Base-by-base conservation (phyloP, 1,140 invertebrate genomes). In the Drosophila aff. region DNA sequence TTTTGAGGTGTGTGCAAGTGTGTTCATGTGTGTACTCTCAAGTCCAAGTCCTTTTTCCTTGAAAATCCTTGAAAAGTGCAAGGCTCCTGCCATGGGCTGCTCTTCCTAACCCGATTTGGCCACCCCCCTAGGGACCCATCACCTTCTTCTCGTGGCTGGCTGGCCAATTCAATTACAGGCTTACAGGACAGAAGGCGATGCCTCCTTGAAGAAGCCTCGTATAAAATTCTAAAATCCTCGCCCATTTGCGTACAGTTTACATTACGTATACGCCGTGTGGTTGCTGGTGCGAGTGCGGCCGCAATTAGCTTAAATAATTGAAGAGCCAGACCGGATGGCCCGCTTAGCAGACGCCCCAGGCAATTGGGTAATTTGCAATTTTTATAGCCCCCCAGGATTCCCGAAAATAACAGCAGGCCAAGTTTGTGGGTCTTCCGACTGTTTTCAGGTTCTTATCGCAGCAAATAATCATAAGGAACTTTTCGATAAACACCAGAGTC, bases 241-340 rank as follows among this genome's bases (percentile, higher is more conserved):
- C 18, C 73, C 43, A 55, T 43, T 64, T 74, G 59, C 52, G 66
- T 74, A 40, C 58, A 36, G 38, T 46, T 77, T 49, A 44, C 49
- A 68, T 78, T 78, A 58, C 76, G 76, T 78, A 78, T 78, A 78
- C 76, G 76, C 44, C 68, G 47, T 62, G 69, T 74, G 72, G 65
- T 47, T 57, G 63, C 57, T 72, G 21, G 47, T 16, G 13, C 33
- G 41, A 53, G 38, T 28, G 47, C 64, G 59, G 64, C 46, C 75
- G 63, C 76, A 82, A 87, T 82, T 83, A 69, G 83, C 68, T 82
- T 86, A 76, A 81, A 71, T 66, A 72, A 73, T 82, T 68, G 43
- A 69, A 77, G 53, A 60, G 57, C 64, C 75, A 61, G 75, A 49
- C 75, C 65, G 76, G 65, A 69, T 77, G 74, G 74, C 65, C 55